Evolutionary conservation across 2,797 vertebrate genomes (phyloP).

Genomic region (Lindbergichthys nudifrons): DNA sequence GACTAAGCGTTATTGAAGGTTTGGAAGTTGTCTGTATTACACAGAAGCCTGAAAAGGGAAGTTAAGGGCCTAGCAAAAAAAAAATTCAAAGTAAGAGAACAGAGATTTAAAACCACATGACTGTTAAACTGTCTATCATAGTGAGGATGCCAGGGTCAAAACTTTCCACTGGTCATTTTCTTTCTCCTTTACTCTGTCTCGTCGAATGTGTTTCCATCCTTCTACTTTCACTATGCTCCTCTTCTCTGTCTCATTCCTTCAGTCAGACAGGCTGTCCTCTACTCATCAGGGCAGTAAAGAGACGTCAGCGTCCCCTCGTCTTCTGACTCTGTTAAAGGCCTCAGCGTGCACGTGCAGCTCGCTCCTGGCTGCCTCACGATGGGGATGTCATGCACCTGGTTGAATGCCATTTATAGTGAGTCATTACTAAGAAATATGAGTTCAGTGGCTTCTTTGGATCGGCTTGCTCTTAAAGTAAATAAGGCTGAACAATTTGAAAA

Average conservation of each 20-base stretch:
- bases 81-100: not conserved
- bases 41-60: constrained; percentile 16
- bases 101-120: constrained; percentile 32
- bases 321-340: not conserved
- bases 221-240: not conserved
- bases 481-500: no score
- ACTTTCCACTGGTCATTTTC: constrained; percentile 40
- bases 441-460: constrained; percentile 12
- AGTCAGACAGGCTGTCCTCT: constrained; percentile 29
- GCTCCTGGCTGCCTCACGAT: not conserved
- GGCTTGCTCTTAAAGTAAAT: not conserved
- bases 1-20: constrained; percentile 10
- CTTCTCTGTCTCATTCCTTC: not conserved
- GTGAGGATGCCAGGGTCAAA: constrained; percentile 12
- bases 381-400: constrained; percentile 18
- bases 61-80: constrained; percentile 7
- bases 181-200: not conserved
- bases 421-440: not conserved
- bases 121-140: constrained; percentile 21
- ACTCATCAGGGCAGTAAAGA: constrained; percentile 27
- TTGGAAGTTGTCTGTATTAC: constrained; percentile 14
- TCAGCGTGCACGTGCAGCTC: constrained; percentile 5
- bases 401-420: constrained; percentile 1
- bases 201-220: not conserved
- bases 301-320: constrained; percentile 21